phyloP scores from a whole-genome alignment of 1,140 invertebrate genomes.

The Pogonognathellus flavescens region DNA sequence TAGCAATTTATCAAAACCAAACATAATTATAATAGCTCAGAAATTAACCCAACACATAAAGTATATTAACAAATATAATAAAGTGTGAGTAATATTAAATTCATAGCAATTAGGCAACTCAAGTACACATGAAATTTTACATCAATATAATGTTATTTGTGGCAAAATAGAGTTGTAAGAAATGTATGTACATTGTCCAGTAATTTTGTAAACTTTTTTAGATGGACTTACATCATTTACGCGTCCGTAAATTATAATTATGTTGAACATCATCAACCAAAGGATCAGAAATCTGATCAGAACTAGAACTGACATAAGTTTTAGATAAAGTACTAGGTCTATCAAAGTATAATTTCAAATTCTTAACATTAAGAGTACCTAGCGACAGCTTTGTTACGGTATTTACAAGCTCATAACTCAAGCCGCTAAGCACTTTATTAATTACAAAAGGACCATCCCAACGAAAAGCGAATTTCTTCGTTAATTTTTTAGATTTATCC shows the following conservation, averaged over 20 bases:
- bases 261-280: not conserved
- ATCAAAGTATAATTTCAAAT: slow-evolving; percentile 1
- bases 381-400: not conserved
- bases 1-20: too few relatives aligned
- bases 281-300: not conserved
- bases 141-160: too few relatives aligned
- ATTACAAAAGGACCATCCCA: not conserved
- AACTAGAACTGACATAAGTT: not conserved
- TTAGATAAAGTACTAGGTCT: not conserved
- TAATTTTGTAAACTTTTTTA: too few relatives aligned
- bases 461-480: not conserved
- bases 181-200: too few relatives aligned
- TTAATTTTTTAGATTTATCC: not conserved
- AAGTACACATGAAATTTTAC: too few relatives aligned
- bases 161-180: too few relatives aligned
- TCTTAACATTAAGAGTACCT: not conserved
- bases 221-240: too few relatives aligned
- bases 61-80: too few relatives aligned
- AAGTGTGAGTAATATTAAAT: too few relatives aligned
- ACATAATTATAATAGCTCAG: too few relatives aligned
- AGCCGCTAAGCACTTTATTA: not conserved
- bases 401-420: not conserved
- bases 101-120: too few relatives aligned
- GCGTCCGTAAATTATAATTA: not conserved
- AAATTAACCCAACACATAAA: too few relatives aligned